Conservation (phyloP, 1,140 invertebrate species). For the Anastrepha ludens region DNA sequence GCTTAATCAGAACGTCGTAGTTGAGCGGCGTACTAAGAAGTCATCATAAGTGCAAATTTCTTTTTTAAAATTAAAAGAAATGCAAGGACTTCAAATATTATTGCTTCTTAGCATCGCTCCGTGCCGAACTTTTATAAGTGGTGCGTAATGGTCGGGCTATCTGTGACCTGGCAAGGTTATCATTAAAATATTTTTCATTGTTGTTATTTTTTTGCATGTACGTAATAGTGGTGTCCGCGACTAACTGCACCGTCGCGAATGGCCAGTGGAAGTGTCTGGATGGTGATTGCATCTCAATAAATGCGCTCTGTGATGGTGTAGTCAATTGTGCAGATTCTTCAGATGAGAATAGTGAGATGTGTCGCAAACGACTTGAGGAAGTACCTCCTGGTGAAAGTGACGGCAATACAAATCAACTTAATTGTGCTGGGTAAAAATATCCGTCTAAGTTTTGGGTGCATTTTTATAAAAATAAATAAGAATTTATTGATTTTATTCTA, state of each 20-base stretch:
- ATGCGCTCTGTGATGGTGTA: slow-evolving; percentile 76
- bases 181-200: not conserved
- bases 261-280: slow-evolving; percentile 60
- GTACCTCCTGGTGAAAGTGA: not conserved
- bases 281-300: slow-evolving; percentile 44
- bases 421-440: not conserved
- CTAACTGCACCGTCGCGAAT: not conserved
- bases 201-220: not conserved
- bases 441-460: not conserved
- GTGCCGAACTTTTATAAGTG: not conserved
- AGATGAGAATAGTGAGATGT: slow-evolving; percentile 77
- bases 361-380: not conserved
- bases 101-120: not conserved
- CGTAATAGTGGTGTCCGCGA: not conserved
- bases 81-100: not conserved
- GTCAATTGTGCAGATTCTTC: slow-evolving; percentile 80
- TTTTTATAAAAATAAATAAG: too few species aligned
- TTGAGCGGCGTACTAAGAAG: not conserved
- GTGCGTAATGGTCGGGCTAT: not conserved
- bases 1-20: not conserved
- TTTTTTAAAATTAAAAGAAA: not conserved
- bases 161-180: too few species aligned
- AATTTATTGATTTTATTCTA: too few species aligned
- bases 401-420: not conserved
- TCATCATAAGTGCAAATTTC: not conserved